Conservation (phyloP, 2,888 invertebrate genomes). For the Busseola fusca region DNA sequence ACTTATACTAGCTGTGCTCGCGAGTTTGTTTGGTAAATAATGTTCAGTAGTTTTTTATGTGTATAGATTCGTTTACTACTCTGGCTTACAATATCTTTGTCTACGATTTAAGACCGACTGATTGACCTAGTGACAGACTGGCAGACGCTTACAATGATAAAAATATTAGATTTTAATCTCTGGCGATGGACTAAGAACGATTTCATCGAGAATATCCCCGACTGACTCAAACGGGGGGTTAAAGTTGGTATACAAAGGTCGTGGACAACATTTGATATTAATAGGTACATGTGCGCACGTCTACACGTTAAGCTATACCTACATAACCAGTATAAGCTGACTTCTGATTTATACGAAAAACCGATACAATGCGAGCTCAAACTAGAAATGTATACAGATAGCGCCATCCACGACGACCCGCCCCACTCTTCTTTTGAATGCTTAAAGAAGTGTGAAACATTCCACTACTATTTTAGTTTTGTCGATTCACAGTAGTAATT, state of each 20-base stretch:
- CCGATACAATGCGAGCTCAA: background rate
- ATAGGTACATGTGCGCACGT: background rate
- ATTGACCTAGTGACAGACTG: background rate
- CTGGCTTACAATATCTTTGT: background rate
- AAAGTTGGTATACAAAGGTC: background rate
- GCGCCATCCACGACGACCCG: too few species aligned
- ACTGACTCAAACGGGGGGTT: too few species aligned
- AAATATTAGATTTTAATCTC: background rate
- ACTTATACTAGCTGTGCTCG: slow-evolving; percentile 17
- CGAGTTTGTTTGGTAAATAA: background rate
- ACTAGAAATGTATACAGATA: background rate
- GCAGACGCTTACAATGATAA: background rate
- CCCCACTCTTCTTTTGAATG: too few species aligned
- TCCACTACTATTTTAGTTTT: too few species aligned
- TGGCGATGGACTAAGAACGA: background rate
- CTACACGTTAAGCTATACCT: background rate
- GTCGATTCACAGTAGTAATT: too few species aligned
- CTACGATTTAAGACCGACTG: background rate
- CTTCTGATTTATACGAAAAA: too few species aligned
- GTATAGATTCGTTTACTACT: background rate
- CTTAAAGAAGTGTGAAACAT: too few species aligned
- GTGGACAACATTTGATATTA: background rate
- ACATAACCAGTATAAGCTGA: background rate
- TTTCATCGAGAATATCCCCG: background rate
- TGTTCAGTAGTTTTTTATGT: background rate